A percentile compares a stretch with the other conserved stretches of the same genome.
phyloP scores from a whole-genome alignment of 2,888 invertebrate genomes.

The Nipponacmea schrenckii region DNA sequence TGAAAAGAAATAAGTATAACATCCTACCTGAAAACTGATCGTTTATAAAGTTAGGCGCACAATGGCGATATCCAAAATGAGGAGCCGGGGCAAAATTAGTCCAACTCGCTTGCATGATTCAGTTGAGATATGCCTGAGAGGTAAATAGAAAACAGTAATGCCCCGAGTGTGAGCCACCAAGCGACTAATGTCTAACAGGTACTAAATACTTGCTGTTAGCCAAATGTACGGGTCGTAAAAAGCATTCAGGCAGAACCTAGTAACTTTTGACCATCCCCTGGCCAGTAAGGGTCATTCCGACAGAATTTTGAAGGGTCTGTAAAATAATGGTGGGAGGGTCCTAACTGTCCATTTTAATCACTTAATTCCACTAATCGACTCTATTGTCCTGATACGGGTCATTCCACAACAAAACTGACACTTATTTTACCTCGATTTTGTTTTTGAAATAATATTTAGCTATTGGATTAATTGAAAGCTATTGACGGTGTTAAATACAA shows the following conservation, averaged over 20 bases:
- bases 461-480: too few species aligned
- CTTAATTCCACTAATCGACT: slow-evolving; percentile 3
- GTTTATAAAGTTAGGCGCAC: neutral
- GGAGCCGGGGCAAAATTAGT: neutral
- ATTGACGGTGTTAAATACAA: too few species aligned
- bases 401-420: neutral
- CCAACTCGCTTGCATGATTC: slow-evolving; percentile 1
- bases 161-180: neutral
- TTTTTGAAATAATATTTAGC: too few species aligned
- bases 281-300: neutral
- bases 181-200: neutral
- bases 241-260: neutral
- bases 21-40: slow-evolving; percentile 1
- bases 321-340: neutral
- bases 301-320: neutral
- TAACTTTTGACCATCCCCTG: slow-evolving; percentile 3
- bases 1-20: neutral
- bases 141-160: neutral
- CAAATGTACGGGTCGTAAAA: neutral
- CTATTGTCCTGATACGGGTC: neutral
- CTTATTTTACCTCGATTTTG: neutral
- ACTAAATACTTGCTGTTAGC: slow-evolving; percentile 4
- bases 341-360: slow-evolving; percentile 2
- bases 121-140: neutral
- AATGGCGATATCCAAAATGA: slow-evolving; percentile 7